phyloP scores from a whole-genome alignment of 2,797 vertebrate species.

The Rhinogobio ventralis region DNA sequence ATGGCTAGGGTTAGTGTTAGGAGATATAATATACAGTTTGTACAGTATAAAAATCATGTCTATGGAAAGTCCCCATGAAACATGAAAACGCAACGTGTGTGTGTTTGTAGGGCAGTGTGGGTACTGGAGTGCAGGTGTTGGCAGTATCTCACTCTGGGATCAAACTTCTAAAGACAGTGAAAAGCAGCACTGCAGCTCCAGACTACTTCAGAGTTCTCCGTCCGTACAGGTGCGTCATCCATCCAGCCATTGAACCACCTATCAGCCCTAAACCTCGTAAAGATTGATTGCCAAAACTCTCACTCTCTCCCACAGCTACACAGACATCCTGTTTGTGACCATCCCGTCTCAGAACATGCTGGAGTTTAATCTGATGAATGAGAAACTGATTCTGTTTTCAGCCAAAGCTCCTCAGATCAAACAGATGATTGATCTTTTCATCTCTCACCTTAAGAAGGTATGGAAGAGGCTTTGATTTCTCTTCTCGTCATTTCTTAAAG shows the following conservation, averaged over 20 bases:
- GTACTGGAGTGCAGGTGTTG: conserved; percentile 93
- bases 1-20: too few species aligned
- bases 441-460: conserved; percentile 94
- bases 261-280: not conserved
- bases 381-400: conserved; percentile 97
- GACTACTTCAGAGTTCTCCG: conserved; percentile 90
- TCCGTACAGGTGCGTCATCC: conserved; percentile 83
- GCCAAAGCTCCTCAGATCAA: conserved; percentile 93
- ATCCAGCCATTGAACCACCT: not conserved
- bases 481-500: not conserved
- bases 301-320: conserved; percentile 79
- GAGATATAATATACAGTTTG: too few species aligned
- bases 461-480: not conserved
- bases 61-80: too few species aligned
- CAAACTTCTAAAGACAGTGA: conserved; percentile 89
- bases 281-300: not conserved
- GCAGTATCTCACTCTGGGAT: conserved; percentile 90
- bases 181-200: conserved; percentile 79
- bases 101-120: conserved; percentile 88
- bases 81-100: too few species aligned
- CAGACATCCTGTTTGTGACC: conserved; percentile 94
- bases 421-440: conserved; percentile 90
- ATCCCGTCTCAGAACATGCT: conserved; percentile 94
- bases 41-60: too few species aligned
- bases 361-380: conserved; percentile 92